Conservation (phyloP, 2,888 invertebrate genomes). For the Dryomyza anilis region DNA sequence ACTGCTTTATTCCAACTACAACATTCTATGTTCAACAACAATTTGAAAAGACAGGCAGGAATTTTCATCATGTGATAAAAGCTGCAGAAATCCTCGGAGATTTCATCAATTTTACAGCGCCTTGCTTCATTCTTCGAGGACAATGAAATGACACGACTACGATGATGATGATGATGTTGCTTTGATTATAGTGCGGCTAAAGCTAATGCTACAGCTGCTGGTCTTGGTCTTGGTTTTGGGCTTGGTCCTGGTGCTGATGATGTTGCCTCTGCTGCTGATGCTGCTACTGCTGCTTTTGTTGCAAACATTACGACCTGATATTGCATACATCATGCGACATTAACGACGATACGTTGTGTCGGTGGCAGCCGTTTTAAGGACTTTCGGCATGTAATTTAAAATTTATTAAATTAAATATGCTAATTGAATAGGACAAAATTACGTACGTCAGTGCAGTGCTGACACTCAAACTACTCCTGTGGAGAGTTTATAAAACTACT, state of each 20-base stretch:
- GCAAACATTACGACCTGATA: too few relatives aligned
- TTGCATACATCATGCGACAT: too few relatives aligned
- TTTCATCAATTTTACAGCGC: neutral
- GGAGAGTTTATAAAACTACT: too few relatives aligned
- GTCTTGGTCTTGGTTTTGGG: neutral
- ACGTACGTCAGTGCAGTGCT: too few relatives aligned
- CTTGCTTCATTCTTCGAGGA: too few relatives aligned
- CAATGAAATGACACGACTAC: neutral
- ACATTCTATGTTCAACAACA: too few relatives aligned
- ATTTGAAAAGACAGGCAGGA: neutral
- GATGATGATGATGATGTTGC: neutral
- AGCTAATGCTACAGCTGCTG: neutral
- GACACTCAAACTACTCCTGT: too few relatives aligned
- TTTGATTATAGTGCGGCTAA: neutral
- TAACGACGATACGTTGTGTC: too few relatives aligned
- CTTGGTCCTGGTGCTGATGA: too few relatives aligned
- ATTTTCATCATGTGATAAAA: neutral
- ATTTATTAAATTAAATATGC: slow-evolving; percentile 58
- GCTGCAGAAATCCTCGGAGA: slow-evolving; percentile 9
- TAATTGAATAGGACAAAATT: slow-evolving; percentile 54
- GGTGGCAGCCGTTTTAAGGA: neutral
- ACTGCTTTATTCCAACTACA: too few relatives aligned
- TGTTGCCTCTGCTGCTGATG: too few relatives aligned
- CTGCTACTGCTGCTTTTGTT: too few relatives aligned
- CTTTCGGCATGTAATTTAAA: slow-evolving; percentile 47